phyloP scores from a whole-genome alignment of 2,888 invertebrate genomes.

The Entomobrya multifasciata region DNA sequence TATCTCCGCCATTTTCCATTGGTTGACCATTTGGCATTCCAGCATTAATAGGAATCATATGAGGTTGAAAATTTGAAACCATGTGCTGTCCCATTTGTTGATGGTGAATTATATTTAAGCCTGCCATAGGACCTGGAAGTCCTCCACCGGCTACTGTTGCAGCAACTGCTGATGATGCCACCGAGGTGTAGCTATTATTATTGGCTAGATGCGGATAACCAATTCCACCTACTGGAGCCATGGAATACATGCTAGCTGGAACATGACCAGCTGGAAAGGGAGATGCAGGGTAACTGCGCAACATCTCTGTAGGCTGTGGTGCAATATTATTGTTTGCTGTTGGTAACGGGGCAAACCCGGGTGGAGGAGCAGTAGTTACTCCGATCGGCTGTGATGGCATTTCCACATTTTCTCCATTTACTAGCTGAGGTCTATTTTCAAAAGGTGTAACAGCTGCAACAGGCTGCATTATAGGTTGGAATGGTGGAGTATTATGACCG shows the following conservation, averaged over 20 bases:
- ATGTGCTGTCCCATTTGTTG: not conserved
- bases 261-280: conserved; percentile 7
- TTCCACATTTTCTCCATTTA: conserved; percentile 51
- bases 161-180: not conserved
- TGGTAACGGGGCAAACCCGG: conserved; percentile 75
- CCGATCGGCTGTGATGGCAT: conserved; percentile 27
- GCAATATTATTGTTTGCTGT: conserved; percentile 20
- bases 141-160: not conserved
- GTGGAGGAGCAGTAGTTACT: conserved; percentile 71
- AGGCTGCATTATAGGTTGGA: conserved; percentile 37
- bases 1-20: conserved; percentile 26
- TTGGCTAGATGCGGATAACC: conserved; percentile 39
- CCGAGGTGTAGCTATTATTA: conserved; percentile 23
- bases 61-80: conserved; percentile 46
- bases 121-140: not conserved
- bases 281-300: conserved; percentile 46
- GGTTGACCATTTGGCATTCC: conserved; percentile 7
- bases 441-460: conserved; percentile 40
- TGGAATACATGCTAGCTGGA: conserved; percentile 31
- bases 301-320: conserved; percentile 33
- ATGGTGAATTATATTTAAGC: conserved; percentile 20
- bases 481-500: conserved; percentile 40
- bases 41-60: conserved; percentile 52
- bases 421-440: conserved; percentile 36
- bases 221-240: conserved; percentile 58